Base-by-base conservation (phyloP, 2,797 vertebrate genomes). In the Meda fulgida region DNA sequence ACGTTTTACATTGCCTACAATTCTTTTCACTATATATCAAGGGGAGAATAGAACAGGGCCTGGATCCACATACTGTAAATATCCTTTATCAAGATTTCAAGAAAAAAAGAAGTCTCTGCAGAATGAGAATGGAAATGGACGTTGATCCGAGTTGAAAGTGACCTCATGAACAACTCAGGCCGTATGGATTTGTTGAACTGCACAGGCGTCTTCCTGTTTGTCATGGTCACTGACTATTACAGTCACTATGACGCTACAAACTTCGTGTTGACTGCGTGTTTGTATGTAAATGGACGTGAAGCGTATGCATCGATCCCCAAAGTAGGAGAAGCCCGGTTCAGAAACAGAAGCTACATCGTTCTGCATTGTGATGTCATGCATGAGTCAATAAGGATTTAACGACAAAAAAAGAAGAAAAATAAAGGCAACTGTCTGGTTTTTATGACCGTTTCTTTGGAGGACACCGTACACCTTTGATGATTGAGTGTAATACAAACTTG, bases 161-260 rank as follows among this genome's bases (percentile, higher is more conserved):
- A 86, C 82, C 88, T 86, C 29, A 19, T 76, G 80, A 88, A 88
- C 87, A 86, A 81, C 87, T 92, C 87, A 91, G 93, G 91, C 92
- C 92, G 92, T 93, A 94, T 94, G 94, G 93, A 93, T 92, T n/a
- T 92, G 90, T 43, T 86, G 92, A 91, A 90, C 87, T 81, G 91
- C 93, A 89, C 87, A 89, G 89, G 91, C 86, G 92, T 95, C 93
- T 95, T 95, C 93, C 94, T 93, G 92, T 92, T 92, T 84, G 81
- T 87, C 70, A 79, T 87, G 91, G 91, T 89, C 90, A 90, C 92
- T 90, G 91, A 89, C 89, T 90, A 91, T 65, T 92, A 89, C 91
- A 93, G 93, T 90, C 90, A 89, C 90, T 89, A 89, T 91, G 90
- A 89, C 84, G 89, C 86, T 86, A 89, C 90, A 80, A 81, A 86